Evolutionary conservation across 2,797 vertebrate genomes (phyloP).

Genomic region (Cygnus olor): DNA sequence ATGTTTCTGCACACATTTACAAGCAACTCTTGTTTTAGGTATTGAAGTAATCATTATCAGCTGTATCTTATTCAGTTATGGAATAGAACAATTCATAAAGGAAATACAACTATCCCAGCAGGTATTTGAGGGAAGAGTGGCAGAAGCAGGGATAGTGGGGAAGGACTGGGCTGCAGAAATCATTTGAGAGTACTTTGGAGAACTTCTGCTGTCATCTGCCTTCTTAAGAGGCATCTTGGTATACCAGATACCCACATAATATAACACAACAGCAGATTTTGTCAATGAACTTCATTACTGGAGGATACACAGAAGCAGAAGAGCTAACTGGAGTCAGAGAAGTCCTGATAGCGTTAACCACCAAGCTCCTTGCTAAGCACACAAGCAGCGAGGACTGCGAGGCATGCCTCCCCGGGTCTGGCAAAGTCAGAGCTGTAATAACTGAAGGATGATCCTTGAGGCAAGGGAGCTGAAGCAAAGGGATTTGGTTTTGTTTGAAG

Average conservation of each 20-base stretch:
- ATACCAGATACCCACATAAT: neutral
- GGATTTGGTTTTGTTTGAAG: neutral
- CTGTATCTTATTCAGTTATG: neutral
- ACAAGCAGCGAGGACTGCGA: neutral
- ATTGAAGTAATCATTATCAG: neutral
- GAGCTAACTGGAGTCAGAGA: neutral
- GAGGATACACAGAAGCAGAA: neutral
- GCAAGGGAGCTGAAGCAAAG: neutral
- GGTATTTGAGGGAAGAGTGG: neutral
- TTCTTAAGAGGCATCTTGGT: neutral
- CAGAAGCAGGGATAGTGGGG: neutral
- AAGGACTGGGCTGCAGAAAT: neutral
- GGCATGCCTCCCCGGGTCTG: neutral
- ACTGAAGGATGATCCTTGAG: neutral
- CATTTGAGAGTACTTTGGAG: neutral
- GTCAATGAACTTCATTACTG: neutral
- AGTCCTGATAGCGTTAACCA: neutral
- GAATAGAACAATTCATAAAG: neutral
- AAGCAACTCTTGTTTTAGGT: neutral
- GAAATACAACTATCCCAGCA: neutral
- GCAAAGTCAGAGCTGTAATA: neutral
- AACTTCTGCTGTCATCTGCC: neutral
- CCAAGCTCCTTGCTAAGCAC: neutral
- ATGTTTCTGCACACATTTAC: neutral
- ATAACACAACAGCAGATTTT: accelerated